A percentile compares a stretch with the other conserved stretches of the same genome.
phyloP scores from a whole-genome alignment of 2,113 vertebrate genomes.

The Podiceps cristatus region DNA sequence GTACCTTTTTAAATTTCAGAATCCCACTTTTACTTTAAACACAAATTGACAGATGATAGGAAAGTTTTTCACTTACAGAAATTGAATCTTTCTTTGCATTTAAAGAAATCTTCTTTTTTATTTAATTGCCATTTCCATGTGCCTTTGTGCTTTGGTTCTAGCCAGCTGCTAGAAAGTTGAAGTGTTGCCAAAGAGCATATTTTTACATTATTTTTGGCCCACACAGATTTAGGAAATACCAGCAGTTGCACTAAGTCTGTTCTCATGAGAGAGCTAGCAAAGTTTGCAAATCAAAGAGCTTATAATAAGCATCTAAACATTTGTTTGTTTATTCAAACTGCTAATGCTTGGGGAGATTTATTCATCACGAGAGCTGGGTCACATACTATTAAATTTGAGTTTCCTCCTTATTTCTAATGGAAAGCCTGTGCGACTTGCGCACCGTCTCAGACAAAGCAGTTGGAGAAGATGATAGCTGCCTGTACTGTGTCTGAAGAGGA shows the following conservation, averaged over 20 bases:
- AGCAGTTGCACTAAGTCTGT: slow-evolving; percentile 32
- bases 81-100: accelerated
- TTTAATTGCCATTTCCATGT: neutral
- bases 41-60: neutral
- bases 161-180: slow-evolving; percentile 26
- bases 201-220: neutral
- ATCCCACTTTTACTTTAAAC: neutral
- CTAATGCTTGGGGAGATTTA: slow-evolving; percentile 6
- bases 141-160: slow-evolving; percentile 7
- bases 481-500: neutral
- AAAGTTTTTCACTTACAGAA: neutral
- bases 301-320: slow-evolving; percentile 61
- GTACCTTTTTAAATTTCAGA: neutral
- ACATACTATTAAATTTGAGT: neutral
- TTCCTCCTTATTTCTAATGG: neutral
- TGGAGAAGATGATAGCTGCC: neutral
- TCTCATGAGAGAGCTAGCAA: slow-evolving; percentile 51
- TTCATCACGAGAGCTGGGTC: slow-evolving; percentile 9
- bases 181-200: slow-evolving; percentile 25
- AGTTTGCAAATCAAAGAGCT: slow-evolving; percentile 47
- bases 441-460: neutral
- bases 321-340: slow-evolving; percentile 63
- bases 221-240: slow-evolving; percentile 3
- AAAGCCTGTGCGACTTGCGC: neutral
- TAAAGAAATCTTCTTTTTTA: neutral